Base-by-base conservation (phyloP, 2,797 vertebrate species). In the Peromyscus attwateri region DNA sequence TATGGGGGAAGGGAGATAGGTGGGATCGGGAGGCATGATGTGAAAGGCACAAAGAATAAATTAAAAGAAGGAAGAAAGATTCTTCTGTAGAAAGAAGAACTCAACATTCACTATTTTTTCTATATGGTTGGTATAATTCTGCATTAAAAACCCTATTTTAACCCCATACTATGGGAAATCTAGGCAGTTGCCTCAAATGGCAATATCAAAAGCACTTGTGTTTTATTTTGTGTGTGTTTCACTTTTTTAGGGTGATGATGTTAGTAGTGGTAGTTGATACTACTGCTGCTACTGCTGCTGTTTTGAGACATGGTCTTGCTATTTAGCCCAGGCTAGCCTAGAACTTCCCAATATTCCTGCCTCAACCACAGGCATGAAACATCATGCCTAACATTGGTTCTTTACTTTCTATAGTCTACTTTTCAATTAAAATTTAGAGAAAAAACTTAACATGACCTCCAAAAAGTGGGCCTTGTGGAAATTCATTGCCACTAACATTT, bases 41-140 rank as follows among this genome's bases (percentile, higher is more conserved):
- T 23, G 11, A 73, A 12, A 40, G 21, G n/a, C 70, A 40, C 71
- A 73, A 73, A 73, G 71, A 25, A 40, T 73, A 73, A 73, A 40
- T 73, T 25, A 25, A 40, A 73, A 73, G 71, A 73, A 73, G 37
- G 73, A 95, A 97, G 95, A 89, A 92, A 85, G 31, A 64, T 62
- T 94, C 71, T 95, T 89, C 83, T 68, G 3, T 88, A 89, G 82
- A 95, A 97, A 97, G 84, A 97, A 97, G 66, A 97, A 92, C 91
- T 97, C 92, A 92, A 5, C 70, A 52, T 81, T 85, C 46, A 43
- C 31, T 92, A 57, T 66, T 87, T 34, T 60, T 76, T 95, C 88
- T 43, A 89, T 6, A 0, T 88, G 5, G 19, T 92, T 94, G 23
- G 52, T 80, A 12, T 88, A 88, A 87, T 94, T 89, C 83, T 21